A percentile compares a stretch with the other conserved stretches of the same genome.
These are phyloP conservation scores for Cheilosia scutellata DNA, from an alignment of 2,888 invertebrate species.

Conservation along the genomic window DNA sequence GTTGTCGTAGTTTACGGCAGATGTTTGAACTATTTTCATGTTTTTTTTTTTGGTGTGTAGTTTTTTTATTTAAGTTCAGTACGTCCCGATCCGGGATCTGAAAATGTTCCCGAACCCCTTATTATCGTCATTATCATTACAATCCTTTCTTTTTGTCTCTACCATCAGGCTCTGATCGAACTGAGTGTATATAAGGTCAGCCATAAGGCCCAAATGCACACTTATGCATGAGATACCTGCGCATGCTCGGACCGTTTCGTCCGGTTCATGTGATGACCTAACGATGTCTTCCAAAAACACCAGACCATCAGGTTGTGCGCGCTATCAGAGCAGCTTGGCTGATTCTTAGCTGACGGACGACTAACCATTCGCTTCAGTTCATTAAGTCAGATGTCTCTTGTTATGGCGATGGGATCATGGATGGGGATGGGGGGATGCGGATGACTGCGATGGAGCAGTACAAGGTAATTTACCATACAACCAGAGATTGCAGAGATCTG, in stretches of 20 bases:
- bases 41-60: too few species aligned
- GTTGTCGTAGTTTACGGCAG: conserved; percentile 61
- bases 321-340: conserved; percentile 62
- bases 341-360: conserved; percentile 54
- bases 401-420: neutral
- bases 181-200: conserved; percentile 54
- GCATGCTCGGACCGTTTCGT: neutral
- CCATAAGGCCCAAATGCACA: conserved; percentile 66
- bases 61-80: conserved; percentile 11
- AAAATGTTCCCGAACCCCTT: conserved; percentile 62
- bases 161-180: conserved; percentile 40
- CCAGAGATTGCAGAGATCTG: conserved; percentile 40
- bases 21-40: conserved; percentile 70
- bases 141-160: conserved; percentile 69
- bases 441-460: neutral
- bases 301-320: conserved; percentile 10
- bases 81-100: conserved; percentile 39
- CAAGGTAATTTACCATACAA: conserved; percentile 21
- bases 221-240: conserved; percentile 50
- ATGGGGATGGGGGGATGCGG: neutral
- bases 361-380: conserved; percentile 64
- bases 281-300: conserved; percentile 33
- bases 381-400: conserved; percentile 65
- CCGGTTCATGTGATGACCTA: conserved; percentile 57
- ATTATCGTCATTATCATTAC: conserved; percentile 74